Conservation (phyloP, 2,113 vertebrate genomes). For the Astatotilapia flaviijosephi region DNA sequence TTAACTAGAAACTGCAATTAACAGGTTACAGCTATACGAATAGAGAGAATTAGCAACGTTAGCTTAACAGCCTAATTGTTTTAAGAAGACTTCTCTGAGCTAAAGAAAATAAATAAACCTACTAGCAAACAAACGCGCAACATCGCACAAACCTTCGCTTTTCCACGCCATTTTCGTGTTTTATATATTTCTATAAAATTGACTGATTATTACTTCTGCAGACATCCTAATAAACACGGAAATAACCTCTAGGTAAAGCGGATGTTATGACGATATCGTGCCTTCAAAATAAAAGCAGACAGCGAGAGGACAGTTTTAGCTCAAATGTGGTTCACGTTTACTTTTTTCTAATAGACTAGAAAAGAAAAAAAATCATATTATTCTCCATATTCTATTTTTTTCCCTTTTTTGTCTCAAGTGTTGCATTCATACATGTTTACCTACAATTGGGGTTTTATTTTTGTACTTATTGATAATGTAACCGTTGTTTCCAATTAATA, state of each 20-base stretch:
- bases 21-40: background rate
- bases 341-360: background rate
- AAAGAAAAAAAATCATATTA: background rate
- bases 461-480: background rate
- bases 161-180: conserved; percentile 1
- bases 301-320: background rate
- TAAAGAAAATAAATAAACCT: background rate
- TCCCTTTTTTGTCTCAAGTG: background rate
- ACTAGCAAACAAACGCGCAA: no score
- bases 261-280: background rate
- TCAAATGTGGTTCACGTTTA: background rate
- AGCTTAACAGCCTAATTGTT: background rate
- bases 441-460: background rate
- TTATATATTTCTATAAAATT: background rate
- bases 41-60: background rate
- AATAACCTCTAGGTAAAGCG: conserved; percentile 14
- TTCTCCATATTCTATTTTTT: background rate
- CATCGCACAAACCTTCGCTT: conserved; percentile 7
- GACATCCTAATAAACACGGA: background rate
- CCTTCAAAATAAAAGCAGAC: conserved; percentile 32
- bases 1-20: background rate
- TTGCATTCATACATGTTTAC: background rate
- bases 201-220: background rate
- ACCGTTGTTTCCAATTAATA: background rate
- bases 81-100: background rate